A percentile compares a stretch with the other conserved stretches of the same genome.
These are phyloP conservation scores for Melanerpes aurifrons DNA, from an alignment of 2,113 vertebrate genomes.

Conservation along the genomic window DNA sequence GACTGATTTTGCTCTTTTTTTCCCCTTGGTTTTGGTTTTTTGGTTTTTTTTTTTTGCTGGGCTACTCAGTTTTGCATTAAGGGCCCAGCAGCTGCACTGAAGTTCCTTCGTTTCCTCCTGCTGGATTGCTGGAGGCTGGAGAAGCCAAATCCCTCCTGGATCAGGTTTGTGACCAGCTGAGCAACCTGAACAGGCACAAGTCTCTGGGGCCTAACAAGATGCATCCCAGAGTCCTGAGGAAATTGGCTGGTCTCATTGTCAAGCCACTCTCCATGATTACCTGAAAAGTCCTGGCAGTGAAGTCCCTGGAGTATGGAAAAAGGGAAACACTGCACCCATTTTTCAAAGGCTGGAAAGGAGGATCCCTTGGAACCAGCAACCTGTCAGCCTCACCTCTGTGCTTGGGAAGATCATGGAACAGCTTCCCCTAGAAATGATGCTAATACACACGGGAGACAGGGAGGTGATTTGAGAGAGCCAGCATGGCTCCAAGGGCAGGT, in stretches of 20 bases:
- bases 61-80: neutral
- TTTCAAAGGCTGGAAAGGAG: neutral
- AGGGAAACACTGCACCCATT: neutral
- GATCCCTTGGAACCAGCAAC: neutral
- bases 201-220: neutral
- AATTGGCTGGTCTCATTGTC: neutral
- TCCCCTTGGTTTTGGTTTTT: neutral
- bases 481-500: neutral
- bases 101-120: neutral
- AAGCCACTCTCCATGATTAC: neutral
- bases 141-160: neutral
- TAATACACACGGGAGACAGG: neutral
- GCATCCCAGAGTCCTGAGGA: neutral
- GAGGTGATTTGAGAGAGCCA: neutral
- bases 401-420: too few species aligned
- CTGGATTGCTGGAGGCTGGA: neutral
- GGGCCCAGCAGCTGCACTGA: neutral
- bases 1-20: slow-evolving; percentile 43
- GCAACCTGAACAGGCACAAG: neutral
- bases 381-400: neutral
- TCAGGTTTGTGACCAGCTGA: neutral
- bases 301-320: neutral
- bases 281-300: neutral
- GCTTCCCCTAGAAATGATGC: neutral
- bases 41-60: neutral